Conservation (phyloP, 2,113 vertebrate genomes). For the Mormyrus lacerda region DNA sequence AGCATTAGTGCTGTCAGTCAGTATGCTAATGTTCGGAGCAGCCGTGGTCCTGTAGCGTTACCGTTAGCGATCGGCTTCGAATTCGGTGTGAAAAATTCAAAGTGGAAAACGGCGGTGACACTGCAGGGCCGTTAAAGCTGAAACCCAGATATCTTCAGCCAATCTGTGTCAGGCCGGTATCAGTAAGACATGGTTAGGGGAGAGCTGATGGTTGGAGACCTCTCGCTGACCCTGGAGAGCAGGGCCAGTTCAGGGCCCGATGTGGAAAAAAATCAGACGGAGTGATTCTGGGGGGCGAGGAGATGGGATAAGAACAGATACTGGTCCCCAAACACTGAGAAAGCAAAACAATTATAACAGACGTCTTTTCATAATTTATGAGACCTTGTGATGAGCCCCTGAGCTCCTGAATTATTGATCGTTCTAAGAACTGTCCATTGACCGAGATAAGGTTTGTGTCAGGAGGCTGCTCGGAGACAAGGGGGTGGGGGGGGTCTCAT, state of each 20-base stretch:
- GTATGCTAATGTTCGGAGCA: not conserved
- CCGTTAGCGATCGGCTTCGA: not conserved
- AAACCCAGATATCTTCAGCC: conserved; percentile 39
- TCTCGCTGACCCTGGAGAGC: conserved; percentile 23
- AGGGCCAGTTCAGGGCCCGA: not conserved
- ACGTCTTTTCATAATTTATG: conserved; percentile 48
- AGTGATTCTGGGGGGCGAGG: not conserved
- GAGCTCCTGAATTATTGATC: conserved; percentile 48
- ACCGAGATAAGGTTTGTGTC: conserved; percentile 33
- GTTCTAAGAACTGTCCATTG: conserved; percentile 39
- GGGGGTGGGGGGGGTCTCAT: conserved; percentile 33
- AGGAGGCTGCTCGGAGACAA: conserved; percentile 28
- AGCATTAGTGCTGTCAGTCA: not conserved
- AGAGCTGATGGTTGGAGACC: conserved; percentile 1
- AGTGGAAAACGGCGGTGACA: conserved; percentile 45
- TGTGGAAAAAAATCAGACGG: not conserved
- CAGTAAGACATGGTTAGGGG: not conserved
- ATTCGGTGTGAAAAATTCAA: conserved; percentile 61
- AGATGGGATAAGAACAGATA: conserved; percentile 1
- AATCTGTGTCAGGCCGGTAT: conserved; percentile 6
- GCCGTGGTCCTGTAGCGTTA: not conserved
- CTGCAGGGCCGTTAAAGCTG: conserved; percentile 25
- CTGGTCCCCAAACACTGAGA: not conserved
- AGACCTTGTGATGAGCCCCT: conserved; percentile 33
- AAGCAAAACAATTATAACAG: conserved; percentile 33